phyloP scores from a whole-genome alignment of 2,888 invertebrate species.

The Physocephala rufipes region DNA sequence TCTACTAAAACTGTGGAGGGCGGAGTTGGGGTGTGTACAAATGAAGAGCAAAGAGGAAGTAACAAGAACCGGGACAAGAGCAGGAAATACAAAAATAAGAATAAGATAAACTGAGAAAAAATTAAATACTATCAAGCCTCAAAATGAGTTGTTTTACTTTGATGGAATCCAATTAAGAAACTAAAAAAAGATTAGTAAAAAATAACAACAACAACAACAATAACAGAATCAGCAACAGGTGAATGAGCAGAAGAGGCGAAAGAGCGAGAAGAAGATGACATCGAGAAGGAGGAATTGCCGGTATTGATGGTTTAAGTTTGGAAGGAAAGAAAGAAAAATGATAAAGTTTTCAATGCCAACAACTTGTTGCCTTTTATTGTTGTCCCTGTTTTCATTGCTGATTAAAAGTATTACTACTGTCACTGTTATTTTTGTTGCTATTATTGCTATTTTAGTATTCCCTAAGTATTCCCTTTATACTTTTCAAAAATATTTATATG shows the following conservation, averaged over 20 bases:
- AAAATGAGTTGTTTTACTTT: too few relatives aligned
- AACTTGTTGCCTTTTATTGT: slow-evolving; percentile 46
- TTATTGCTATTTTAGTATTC: neutral
- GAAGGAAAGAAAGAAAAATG: slow-evolving; percentile 21
- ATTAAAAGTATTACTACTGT: neutral
- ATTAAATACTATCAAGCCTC: neutral
- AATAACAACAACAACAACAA: slow-evolving; percentile 14
- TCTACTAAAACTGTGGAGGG: neutral
- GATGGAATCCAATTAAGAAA: slow-evolving; percentile 1
- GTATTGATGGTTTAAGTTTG: too few relatives aligned
- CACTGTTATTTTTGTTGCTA: slow-evolving; percentile 19
- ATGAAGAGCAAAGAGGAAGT: neutral
- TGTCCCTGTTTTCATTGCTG: slow-evolving; percentile 14
- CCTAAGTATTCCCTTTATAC: too few relatives aligned
- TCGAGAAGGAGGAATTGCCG: too few relatives aligned
- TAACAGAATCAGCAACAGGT: neutral
- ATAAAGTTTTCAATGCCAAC: slow-evolving; percentile 46
- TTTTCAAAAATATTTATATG: too few relatives aligned
- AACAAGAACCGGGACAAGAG: neutral
- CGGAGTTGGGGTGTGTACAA: neutral
- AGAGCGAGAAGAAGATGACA: too few relatives aligned
- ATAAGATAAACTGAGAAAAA: neutral
- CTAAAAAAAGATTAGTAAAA: slow-evolving; percentile 4
- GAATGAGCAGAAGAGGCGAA: neutral
- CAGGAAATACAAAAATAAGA: neutral